These are phyloP conservation scores for Spatulosminthurus flaviceps DNA, from an alignment of 2,888 invertebrate genomes.

Conservation along the genomic window DNA sequence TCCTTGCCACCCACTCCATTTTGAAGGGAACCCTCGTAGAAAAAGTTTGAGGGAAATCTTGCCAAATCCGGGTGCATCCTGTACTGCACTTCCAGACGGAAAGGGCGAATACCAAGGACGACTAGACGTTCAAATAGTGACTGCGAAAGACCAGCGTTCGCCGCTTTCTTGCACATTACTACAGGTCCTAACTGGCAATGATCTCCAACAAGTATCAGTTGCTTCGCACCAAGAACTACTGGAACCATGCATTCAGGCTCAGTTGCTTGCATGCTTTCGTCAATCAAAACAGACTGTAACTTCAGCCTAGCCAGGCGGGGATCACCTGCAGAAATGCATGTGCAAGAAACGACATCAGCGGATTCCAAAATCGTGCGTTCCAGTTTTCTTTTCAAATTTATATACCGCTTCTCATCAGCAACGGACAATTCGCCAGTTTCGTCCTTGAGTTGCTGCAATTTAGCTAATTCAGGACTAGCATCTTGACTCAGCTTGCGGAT, in stretches of 20 bases:
- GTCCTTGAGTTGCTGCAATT: constrained; percentile 95
- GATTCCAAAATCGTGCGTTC: constrained; percentile 91
- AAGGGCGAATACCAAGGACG: constrained; percentile 95
- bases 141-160: constrained; percentile 94
- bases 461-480: constrained; percentile 86
- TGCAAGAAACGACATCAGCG: constrained; percentile 99
- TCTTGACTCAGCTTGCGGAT: constrained; percentile 90
- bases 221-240: constrained; percentile 92
- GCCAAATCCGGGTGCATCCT: constrained; percentile 99
- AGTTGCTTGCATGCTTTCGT: constrained; percentile 97
- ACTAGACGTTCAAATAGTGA: constrained; percentile 97
- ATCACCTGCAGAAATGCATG: constrained; percentile 98
- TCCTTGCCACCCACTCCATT: constrained; percentile 97
- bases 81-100: constrained; percentile 96
- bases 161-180: constrained; percentile 99
- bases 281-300: constrained; percentile 95
- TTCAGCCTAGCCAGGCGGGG: constrained; percentile 90
- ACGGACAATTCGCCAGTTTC: constrained; percentile 97
- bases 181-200: constrained; percentile 99
- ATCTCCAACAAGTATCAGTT: constrained; percentile 95
- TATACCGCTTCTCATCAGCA: constrained; percentile 93
- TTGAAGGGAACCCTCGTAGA: constrained; percentile 98
- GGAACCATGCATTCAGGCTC: constrained; percentile 97
- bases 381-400: constrained; percentile 87
- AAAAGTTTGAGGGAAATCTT: constrained; percentile 98